Conservation (phyloP, 1,140 invertebrate genomes). For the Onthophagus taurus region DNA sequence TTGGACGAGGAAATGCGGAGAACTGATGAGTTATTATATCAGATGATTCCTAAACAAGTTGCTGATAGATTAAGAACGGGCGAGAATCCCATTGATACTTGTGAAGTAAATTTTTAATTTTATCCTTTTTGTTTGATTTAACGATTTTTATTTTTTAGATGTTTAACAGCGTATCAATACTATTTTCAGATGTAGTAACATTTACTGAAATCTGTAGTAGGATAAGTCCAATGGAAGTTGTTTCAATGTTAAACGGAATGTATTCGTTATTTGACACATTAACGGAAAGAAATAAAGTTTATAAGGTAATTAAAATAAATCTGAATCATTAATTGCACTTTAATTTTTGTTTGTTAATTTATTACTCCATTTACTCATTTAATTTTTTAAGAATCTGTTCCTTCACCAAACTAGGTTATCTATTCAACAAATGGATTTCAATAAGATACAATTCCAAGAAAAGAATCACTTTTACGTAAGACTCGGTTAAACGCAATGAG, state of each 20-base stretch:
- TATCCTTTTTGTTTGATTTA: not conserved
- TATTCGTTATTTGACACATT: slow-evolving; percentile 87
- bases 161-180: slow-evolving; percentile 89
- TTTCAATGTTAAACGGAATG: slow-evolving; percentile 94
- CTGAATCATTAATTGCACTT: no score
- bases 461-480: no score
- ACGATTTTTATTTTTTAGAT: slow-evolving; percentile 51
- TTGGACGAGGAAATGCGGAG: slow-evolving; percentile 91
- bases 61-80: slow-evolving; percentile 85
- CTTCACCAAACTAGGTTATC: no score
- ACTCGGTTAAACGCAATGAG: no score
- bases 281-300: slow-evolving; percentile 85
- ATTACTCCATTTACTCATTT: no score
- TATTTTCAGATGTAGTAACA: slow-evolving; percentile 94
- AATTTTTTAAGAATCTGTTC: no score
- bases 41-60: slow-evolving; percentile 97
- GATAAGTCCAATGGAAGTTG: slow-evolving; percentile 92
- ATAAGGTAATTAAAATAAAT: no score
- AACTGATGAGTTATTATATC: slow-evolving; percentile 91
- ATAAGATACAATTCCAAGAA: no score
- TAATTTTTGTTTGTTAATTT: no score
- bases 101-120: slow-evolving; percentile 61
- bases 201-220: slow-evolving; percentile 94
- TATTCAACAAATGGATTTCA: no score
- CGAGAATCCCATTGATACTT: slow-evolving; percentile 89